Percentiles rank a stretch among this genome's conserved stretches.
Conservation (phyloP, 2,888 invertebrate species). For the Thelaira solivaga region DNA sequence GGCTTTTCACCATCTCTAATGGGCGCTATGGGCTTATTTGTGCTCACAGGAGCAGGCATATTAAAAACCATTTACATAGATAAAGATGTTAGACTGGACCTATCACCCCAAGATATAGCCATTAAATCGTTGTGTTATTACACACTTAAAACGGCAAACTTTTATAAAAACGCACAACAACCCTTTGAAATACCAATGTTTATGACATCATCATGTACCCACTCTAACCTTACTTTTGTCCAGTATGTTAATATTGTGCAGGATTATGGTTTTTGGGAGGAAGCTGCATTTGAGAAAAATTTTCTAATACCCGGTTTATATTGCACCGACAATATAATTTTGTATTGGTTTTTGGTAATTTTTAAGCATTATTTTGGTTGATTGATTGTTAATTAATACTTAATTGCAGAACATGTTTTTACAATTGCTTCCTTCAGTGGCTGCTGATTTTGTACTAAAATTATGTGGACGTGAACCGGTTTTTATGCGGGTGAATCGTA, state of each 20-base stretch:
- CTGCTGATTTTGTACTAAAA: conserved; percentile 65
- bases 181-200: conserved; percentile 63
- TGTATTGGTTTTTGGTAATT: conserved; percentile 63
- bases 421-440: conserved; percentile 68
- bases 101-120: conserved; percentile 69
- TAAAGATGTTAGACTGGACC: conserved; percentile 63
- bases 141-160: not conserved
- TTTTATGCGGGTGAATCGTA: conserved; percentile 67
- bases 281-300: conserved; percentile 64
- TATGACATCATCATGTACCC: conserved; percentile 65
- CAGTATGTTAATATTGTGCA: conserved; percentile 65
- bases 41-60: conserved; percentile 68
- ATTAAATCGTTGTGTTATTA: conserved; percentile 58
- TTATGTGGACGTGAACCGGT: conserved; percentile 65
- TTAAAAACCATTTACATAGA: conserved; percentile 67
- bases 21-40: conserved; percentile 70
- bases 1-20: conserved; percentile 69
- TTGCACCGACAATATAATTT: conserved; percentile 64
- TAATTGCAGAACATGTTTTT: conserved; percentile 64
- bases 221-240: conserved; percentile 64
- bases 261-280: conserved; percentile 58
- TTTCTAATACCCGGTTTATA: conserved; percentile 65
- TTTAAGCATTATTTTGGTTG: not conserved
- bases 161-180: conserved; percentile 14
- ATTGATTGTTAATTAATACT: not conserved